Conservation (phyloP, 1,140 invertebrate species). For the Brachionus sp. region DNA sequence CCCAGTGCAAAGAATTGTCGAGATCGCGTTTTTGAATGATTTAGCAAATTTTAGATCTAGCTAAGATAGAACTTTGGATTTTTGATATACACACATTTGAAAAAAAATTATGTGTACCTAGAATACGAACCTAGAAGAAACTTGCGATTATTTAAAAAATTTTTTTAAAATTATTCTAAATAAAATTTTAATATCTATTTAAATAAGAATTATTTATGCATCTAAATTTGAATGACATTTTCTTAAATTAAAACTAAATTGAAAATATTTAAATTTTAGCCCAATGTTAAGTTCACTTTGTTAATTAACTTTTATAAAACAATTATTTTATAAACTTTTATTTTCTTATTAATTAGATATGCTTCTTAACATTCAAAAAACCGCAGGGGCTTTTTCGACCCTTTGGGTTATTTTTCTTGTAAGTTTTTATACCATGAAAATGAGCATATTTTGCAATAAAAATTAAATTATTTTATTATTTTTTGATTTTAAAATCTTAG, state of each 20-base stretch:
- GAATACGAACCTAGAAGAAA: not conserved
- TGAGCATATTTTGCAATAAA: no score
- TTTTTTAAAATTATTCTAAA: not conserved
- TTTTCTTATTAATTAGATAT: no score
- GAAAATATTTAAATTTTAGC: not conserved
- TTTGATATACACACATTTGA: not conserved
- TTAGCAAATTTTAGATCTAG: not conserved
- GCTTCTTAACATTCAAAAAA: no score
- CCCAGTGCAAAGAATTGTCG: conserved; percentile 4
- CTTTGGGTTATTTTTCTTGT: no score
- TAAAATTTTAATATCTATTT: no score
- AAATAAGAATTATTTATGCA: not conserved
- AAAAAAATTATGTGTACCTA: not conserved
- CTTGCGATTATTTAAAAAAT: not conserved
- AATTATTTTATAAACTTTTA: not conserved
- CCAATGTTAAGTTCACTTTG: not conserved
- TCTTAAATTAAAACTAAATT: not conserved
- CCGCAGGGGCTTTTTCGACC: no score
- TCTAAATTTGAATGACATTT: not conserved
- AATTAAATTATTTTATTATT: no score
- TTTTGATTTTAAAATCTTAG: no score
- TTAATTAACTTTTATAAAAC: not conserved
- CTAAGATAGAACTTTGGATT: not conserved
- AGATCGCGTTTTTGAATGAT: not conserved
- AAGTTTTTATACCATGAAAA: no score